Evolutionary conservation across 2,113 vertebrate genomes (phyloP).

Genomic region (Microcebus ravelobensis): DNA sequence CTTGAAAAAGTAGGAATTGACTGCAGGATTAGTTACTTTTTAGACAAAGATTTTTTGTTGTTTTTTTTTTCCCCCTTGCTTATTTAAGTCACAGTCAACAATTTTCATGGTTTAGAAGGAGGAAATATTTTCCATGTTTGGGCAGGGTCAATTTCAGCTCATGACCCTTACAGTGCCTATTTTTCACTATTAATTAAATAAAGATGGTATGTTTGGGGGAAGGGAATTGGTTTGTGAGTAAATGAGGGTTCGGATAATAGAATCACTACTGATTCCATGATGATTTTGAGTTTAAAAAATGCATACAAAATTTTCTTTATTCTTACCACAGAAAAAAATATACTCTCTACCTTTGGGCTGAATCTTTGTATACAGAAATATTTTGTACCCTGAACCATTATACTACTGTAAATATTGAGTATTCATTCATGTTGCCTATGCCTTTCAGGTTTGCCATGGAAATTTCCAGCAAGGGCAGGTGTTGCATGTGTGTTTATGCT

Average conservation of each 20-base stretch:
- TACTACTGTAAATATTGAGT: not conserved
- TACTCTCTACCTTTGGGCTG: not conserved
- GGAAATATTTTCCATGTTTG: not conserved
- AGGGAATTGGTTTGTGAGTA: not conserved
- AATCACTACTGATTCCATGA: not conserved
- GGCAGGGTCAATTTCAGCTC: not conserved
- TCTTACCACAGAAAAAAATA: not conserved
- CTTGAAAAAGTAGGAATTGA: not conserved
- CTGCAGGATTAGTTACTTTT: not conserved
- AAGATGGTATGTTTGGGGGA: not conserved
- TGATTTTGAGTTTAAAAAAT: not conserved
- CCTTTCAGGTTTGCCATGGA: slow-evolving; percentile 24
- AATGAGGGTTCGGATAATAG: not conserved
- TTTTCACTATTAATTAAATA: not conserved
- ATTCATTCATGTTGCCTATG: not conserved
- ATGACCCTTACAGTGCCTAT: not conserved
- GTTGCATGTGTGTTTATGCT: not conserved
- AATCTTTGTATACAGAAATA: not conserved
- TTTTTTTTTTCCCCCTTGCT: not conserved
- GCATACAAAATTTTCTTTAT: not conserved
- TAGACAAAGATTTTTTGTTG: not conserved
- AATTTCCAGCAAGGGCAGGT: not conserved
- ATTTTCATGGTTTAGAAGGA: not conserved
- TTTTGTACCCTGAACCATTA: not conserved
- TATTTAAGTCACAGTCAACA: not conserved